A percentile compares a stretch with the other conserved stretches of the same genome.
Evolutionary conservation across 2,797 vertebrate genomes (phyloP).

Genomic region (Stomatorhinus walkeri): DNA sequence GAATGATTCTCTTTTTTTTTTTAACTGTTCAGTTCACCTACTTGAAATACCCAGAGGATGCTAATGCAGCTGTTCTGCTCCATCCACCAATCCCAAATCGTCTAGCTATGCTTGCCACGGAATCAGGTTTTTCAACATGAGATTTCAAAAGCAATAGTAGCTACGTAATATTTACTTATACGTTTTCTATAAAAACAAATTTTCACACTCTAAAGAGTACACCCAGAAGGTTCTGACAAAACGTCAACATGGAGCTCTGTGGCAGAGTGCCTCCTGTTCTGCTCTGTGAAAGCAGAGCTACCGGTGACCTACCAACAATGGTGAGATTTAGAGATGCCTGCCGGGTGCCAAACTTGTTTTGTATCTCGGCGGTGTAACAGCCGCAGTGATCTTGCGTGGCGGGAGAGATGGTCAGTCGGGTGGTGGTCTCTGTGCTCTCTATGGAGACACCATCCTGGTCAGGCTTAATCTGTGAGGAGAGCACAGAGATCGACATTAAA

Average conservation of each 20-base stretch:
- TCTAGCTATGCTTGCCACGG: neutral
- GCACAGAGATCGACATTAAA: neutral
- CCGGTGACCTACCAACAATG: constrained; percentile 71
- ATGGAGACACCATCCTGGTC: constrained; percentile 68
- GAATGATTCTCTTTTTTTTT: neutral
- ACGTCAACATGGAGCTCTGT: neutral
- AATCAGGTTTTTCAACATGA: neutral
- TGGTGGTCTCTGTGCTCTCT: constrained; percentile 68
- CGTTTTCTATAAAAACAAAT: neutral
- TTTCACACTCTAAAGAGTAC: neutral
- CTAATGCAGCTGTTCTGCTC: neutral
- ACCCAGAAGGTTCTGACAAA: neutral
- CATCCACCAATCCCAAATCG: neutral
- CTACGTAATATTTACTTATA: neutral
- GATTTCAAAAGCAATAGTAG: neutral
- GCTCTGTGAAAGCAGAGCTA: neutral
- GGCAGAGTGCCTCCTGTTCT: neutral
- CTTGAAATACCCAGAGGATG: neutral
- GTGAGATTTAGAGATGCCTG: constrained; percentile 95
- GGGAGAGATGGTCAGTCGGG: constrained; percentile 78
- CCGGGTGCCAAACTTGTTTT: constrained; percentile 76
- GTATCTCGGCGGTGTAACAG: constrained; percentile 83
- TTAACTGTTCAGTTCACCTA: neutral
- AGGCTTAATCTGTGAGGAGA: constrained; percentile 71
- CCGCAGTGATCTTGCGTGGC: constrained; percentile 91